Evolutionary conservation across 92 coral and sea anemone species (phyloP).

Genomic region (Umimayanthus kanabou): DNA sequence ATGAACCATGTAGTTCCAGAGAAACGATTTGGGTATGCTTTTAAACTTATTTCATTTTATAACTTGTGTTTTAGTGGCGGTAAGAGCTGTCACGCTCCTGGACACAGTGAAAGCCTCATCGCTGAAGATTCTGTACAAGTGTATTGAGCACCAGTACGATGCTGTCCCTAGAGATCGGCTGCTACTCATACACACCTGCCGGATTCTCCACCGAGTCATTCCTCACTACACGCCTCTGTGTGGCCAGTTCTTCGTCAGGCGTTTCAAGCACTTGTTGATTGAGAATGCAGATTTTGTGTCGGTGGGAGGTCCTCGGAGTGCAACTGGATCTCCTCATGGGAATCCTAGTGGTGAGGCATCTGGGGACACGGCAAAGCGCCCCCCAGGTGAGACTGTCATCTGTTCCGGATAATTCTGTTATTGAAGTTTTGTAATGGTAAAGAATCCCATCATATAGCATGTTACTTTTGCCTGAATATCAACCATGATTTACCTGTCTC

Average conservation of each 20-base stretch:
- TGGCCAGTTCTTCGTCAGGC: constrained; percentile 93
- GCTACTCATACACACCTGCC: constrained; percentile 91
- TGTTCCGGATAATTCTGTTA: not conserved
- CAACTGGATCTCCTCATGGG: constrained; percentile 62
- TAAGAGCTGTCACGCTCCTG: constrained; percentile 79
- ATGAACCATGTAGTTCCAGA: no score
- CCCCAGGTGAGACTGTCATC: constrained; percentile 54
- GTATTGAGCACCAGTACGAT: constrained; percentile 92
- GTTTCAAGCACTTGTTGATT: constrained; percentile 92
- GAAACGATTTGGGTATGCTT: no score
- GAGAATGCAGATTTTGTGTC: constrained; percentile 97
- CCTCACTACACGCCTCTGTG: constrained; percentile 95
- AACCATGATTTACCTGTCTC: not conserved
- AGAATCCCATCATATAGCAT: not conserved
- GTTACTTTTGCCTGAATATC: not conserved
- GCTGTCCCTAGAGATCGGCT: constrained; percentile 89
- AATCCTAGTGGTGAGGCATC: constrained; percentile 66
- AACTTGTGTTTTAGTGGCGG: constrained; percentile 57
- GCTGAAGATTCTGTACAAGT: constrained; percentile 80
- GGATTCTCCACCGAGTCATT: constrained; percentile 82
- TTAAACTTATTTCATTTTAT: no score
- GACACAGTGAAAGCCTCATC: constrained; percentile 86
- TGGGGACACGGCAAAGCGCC: constrained; percentile 54
- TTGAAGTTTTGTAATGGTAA: not conserved
- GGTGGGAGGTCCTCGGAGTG: constrained; percentile 79